Percentiles rank a stretch among this genome's conserved stretches.
These are phyloP conservation scores for Scolopax bukidnonensis DNA, from an alignment of 2,797 vertebrate species.

Conservation along the genomic window DNA sequence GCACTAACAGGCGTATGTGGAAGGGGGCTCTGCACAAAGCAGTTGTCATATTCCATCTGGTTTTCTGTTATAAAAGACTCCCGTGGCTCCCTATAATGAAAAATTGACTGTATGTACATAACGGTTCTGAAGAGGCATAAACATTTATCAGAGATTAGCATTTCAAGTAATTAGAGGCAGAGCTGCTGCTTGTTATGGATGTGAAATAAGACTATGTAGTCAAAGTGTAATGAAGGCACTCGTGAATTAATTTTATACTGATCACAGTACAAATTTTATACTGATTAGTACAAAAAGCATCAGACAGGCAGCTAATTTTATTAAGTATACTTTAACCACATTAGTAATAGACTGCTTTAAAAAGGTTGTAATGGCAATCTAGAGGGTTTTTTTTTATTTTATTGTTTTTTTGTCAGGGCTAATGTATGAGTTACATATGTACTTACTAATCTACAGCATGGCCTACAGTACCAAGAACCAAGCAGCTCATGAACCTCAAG, in stretches of 20 bases:
- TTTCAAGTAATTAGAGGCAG: slow-evolving; percentile 8
- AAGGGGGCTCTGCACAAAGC: background rate
- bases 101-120: slow-evolving; percentile 3
- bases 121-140: background rate
- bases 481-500: background rate
- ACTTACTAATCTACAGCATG: background rate
- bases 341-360: background rate
- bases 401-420: background rate
- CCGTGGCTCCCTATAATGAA: background rate
- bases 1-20: rapidly evolving
- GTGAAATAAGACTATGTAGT: background rate
- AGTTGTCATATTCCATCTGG: background rate
- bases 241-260: background rate
- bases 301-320: background rate
- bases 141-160: slow-evolving; percentile 37
- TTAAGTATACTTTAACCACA: background rate
- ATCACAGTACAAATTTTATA: background rate
- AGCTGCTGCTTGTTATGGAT: slow-evolving; percentile 12
- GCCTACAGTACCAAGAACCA: background rate
- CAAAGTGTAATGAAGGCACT: background rate
- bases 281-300: background rate
- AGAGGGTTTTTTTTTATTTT: background rate
- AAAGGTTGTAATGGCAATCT: background rate
- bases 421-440: background rate
- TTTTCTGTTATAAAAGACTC: background rate